These are phyloP conservation scores for Cinclus mexicanus DNA, from an alignment of 2,113 vertebrate species.

Conservation along the genomic window DNA sequence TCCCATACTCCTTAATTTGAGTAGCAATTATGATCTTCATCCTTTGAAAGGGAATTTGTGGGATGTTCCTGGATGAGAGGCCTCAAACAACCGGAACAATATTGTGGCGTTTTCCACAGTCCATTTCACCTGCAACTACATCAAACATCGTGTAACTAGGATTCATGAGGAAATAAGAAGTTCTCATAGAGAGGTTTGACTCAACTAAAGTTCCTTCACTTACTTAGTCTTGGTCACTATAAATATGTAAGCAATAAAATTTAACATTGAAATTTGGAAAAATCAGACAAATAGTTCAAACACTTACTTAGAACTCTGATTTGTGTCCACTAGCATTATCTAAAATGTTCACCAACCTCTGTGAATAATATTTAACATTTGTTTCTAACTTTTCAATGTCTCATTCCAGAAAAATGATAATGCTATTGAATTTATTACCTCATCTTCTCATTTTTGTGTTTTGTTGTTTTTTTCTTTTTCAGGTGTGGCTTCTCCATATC, in stretches of 20 bases:
- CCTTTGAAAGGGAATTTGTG: neutral
- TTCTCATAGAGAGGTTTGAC: neutral
- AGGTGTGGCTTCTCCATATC: neutral
- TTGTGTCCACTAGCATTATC: neutral
- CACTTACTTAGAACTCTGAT: neutral
- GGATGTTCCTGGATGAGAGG: neutral
- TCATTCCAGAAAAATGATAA: neutral
- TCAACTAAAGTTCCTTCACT: neutral
- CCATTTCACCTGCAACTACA: neutral
- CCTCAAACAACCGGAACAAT: neutral
- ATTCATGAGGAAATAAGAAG: neutral
- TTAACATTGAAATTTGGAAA: neutral
- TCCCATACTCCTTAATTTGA: neutral
- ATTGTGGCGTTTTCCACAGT: neutral
- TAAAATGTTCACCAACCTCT: neutral
- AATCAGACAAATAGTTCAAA: neutral
- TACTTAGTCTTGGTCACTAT: neutral
- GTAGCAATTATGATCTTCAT: neutral
- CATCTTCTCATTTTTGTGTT: neutral
- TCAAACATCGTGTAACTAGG: neutral
- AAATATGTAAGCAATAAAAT: neutral
- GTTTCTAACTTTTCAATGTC: neutral
- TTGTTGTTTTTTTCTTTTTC: neutral
- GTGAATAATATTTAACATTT: neutral
- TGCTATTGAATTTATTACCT: neutral